phyloP scores from a whole-genome alignment of 2,888 invertebrate genomes.

The Zygaena filipendulae region DNA sequence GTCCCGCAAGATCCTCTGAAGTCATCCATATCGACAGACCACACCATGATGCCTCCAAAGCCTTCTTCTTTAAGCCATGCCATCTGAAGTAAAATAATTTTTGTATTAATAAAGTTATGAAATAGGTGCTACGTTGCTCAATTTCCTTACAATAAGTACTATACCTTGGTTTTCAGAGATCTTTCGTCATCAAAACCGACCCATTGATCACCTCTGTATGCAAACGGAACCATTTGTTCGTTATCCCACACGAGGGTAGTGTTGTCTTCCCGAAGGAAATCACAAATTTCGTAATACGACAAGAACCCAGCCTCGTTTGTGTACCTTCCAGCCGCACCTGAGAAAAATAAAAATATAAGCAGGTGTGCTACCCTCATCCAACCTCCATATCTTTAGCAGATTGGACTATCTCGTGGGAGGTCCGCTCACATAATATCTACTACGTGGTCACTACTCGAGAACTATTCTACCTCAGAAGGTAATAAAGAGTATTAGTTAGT shows the following conservation, averaged over 20 bases:
- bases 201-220: slow-evolving; percentile 92
- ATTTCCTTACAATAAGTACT: not conserved
- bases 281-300: slow-evolving; percentile 95
- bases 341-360: slow-evolving; percentile 3
- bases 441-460: too few species aligned
- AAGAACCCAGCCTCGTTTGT: slow-evolving; percentile 95
- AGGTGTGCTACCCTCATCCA: too few species aligned
- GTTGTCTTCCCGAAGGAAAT: slow-evolving; percentile 89
- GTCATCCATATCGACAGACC: slow-evolving; percentile 97
- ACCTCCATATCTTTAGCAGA: slow-evolving; percentile 3
- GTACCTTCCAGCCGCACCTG: slow-evolving; percentile 79
- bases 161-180: slow-evolving; percentile 90
- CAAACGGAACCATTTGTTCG: slow-evolving; percentile 95
- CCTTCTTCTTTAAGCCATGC: slow-evolving; percentile 94
- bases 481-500: too few species aligned
- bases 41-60: slow-evolving; percentile 96
- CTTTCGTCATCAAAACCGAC: slow-evolving; percentile 95
- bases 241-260: slow-evolving; percentile 96
- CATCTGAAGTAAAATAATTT: slow-evolving; percentile 76
- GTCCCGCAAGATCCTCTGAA: slow-evolving; percentile 91
- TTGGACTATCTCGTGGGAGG: slow-evolving; percentile 5
- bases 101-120: slow-evolving; percentile 1
- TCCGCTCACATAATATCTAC: slow-evolving; percentile 3
- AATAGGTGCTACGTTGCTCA: not conserved
- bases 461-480: too few species aligned